Percentiles rank a stretch among this genome's conserved stretches.
Conservation (phyloP, 2,113 vertebrate genomes). For the Spizaetus ornatus region DNA sequence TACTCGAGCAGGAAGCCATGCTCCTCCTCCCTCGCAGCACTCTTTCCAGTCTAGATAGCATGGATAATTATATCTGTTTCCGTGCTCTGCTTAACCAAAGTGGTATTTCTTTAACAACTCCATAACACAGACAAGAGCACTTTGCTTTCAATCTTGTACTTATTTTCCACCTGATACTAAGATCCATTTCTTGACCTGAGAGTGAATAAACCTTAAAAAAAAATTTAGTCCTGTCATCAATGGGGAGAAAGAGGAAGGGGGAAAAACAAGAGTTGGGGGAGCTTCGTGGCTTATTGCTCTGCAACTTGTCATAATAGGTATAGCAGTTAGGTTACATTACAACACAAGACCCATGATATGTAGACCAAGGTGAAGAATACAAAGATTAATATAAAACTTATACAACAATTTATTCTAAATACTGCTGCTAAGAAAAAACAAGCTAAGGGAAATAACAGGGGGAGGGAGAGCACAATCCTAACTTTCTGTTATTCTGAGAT, state of each 20-base stretch:
- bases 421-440: neutral
- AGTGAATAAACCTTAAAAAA: conserved; percentile 20
- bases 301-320: neutral
- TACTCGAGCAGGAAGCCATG: neutral
- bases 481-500: neutral
- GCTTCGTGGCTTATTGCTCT: neutral
- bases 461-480: neutral
- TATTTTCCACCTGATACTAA: conserved; percentile 1
- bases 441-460: neutral
- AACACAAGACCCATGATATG: neutral
- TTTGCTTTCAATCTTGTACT: neutral
- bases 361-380: neutral
- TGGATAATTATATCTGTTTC: conserved; percentile 30
- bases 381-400: neutral
- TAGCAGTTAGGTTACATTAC: neutral
- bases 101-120: conserved; percentile 42
- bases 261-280: neutral
- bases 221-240: neutral
- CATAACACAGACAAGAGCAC: neutral
- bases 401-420: conserved; percentile 2
- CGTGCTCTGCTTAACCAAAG: conserved; percentile 15
- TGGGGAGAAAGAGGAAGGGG: neutral
- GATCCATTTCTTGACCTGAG: neutral
- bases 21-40: neutral
- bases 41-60: conserved; percentile 37